Evolutionary conservation across 1,140 invertebrate species (phyloP), one percentile per base, ranked within the genome.

Genomic region (Drosophila kikkawai): DNA sequence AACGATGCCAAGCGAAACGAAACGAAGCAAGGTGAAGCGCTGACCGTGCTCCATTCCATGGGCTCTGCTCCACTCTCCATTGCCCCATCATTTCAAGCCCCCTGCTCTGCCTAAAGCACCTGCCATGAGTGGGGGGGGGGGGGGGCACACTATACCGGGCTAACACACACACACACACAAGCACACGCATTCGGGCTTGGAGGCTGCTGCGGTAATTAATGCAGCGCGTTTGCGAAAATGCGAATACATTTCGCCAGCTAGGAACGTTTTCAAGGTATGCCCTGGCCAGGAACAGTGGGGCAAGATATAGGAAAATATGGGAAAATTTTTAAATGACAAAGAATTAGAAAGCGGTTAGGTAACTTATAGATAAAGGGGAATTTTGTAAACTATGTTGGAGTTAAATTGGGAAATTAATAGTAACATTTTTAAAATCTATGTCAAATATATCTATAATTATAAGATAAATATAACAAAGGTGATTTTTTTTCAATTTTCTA

Each of bases 171-270:
- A 63, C 65, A 59, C 56, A 79, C 57, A 64, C 39, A 51, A 63
- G 41, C 60, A 70, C 39, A 66, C 42, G 64, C 50, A 76, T 42
- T 63, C 63, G 58, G 39, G 51, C 42, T 66, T 58, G 65, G 80
- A 84, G 78, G 69, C 84, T 90, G 84, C 85, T 90, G 85, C 84
- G 84, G 80, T 88, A 88, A 88, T 88, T 88, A 88, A 88, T 88
- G 84, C 84, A 90, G 85, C 85, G 85, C 85, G 84, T 88, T 88
- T 83, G 85, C 78, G 85, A 88, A 90, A 90, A 88, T 90, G 84
- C 85, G 85, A 88, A 88, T 88, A 88, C 80, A 90, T 90, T 88
- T 88, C 80, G 68, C 84, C 80, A 73, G 70, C 74, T 77, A 70
- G 58, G 55, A 64, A 56, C 76, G 59, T 64, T 79, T 79, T 79